Conservation (phyloP, 2,797 vertebrate genomes). For the Dendrocincla tyrannina region DNA sequence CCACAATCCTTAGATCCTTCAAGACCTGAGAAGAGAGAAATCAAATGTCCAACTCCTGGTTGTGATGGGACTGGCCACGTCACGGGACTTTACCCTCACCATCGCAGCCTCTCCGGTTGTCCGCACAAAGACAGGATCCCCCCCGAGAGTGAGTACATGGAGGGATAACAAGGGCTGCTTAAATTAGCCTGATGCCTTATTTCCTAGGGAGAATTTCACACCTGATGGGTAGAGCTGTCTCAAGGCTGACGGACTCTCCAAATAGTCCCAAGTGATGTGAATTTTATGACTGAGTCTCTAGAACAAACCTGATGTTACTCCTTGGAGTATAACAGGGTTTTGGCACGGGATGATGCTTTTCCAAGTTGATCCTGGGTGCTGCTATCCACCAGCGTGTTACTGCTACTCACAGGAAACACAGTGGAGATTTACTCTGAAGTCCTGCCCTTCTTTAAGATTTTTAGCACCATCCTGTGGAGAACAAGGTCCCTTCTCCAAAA, state of each 20-base stretch:
- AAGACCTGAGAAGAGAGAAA: conserved; percentile 92
- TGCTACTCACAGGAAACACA: fast-evolving
- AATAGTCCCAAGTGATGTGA: neutral
- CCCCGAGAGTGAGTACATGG: conserved; percentile 90
- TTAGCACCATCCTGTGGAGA: conserved; percentile 69
- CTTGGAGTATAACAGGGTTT: neutral
- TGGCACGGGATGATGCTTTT: neutral
- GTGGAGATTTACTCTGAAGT: neutral
- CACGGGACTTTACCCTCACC: conserved; percentile 97
- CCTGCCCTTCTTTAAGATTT: conserved; percentile 31
- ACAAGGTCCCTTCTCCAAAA: neutral
- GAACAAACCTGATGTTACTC: neutral
- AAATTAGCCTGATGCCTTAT: neutral
- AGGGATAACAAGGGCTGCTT: neutral
- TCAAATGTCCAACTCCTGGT: conserved; percentile 96
- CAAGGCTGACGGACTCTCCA: neutral
- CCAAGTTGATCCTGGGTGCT: neutral
- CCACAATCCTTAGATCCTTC: conserved; percentile 82
- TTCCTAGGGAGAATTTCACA: neutral
- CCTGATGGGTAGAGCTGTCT: neutral
- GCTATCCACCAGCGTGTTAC: neutral
- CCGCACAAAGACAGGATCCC: conserved; percentile 99
- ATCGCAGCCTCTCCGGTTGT: conserved; percentile 96
- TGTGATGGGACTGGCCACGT: conserved; percentile 97
- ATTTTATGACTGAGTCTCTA: neutral